phyloP scores from a whole-genome alignment of 1,140 invertebrate genomes.

The Micrasema minimum region DNA sequence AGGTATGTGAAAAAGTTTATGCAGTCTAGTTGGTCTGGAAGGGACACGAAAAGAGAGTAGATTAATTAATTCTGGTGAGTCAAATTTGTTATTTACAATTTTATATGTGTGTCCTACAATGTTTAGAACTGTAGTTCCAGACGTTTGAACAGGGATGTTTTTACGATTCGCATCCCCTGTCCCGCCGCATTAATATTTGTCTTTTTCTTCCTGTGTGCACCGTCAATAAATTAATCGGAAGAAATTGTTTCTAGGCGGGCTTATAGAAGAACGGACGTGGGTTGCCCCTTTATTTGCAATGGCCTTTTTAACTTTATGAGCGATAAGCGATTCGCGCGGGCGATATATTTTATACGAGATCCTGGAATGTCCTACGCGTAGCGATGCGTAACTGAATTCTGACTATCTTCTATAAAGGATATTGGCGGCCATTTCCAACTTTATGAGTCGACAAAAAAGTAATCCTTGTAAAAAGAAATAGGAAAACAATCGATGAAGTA shows the following conservation, averaged over 20 bases:
- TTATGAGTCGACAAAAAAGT: constrained; percentile 47
- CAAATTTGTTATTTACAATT: too few species aligned
- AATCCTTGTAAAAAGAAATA: constrained; percentile 26
- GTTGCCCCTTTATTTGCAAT: constrained; percentile 49
- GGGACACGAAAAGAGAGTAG: too few species aligned
- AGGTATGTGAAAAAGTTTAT: too few species aligned
- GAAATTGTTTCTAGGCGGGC: constrained; percentile 48
- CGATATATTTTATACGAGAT: constrained; percentile 52
- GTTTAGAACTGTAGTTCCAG: too few species aligned
- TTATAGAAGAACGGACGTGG: constrained; percentile 19
- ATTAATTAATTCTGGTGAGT: too few species aligned
- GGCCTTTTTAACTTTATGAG: constrained; percentile 53
- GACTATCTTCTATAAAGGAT: neutral
- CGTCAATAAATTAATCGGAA: constrained; percentile 53
- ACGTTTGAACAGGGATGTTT: constrained; percentile 46
- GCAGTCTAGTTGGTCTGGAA: too few species aligned
- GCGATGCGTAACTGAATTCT: constrained; percentile 28
- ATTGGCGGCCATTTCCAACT: constrained; percentile 25
- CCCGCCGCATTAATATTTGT: constrained; percentile 51
- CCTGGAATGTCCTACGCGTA: constrained; percentile 30
- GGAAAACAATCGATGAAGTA: constrained; percentile 13
- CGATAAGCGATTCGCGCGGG: constrained; percentile 53
- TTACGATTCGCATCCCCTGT: constrained; percentile 43
- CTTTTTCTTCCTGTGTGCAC: constrained; percentile 48
- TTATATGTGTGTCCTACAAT: too few species aligned